These are phyloP conservation scores for Diplogasteroides magnus DNA, from an alignment of 1,140 invertebrate species.

Conservation along the genomic window DNA sequence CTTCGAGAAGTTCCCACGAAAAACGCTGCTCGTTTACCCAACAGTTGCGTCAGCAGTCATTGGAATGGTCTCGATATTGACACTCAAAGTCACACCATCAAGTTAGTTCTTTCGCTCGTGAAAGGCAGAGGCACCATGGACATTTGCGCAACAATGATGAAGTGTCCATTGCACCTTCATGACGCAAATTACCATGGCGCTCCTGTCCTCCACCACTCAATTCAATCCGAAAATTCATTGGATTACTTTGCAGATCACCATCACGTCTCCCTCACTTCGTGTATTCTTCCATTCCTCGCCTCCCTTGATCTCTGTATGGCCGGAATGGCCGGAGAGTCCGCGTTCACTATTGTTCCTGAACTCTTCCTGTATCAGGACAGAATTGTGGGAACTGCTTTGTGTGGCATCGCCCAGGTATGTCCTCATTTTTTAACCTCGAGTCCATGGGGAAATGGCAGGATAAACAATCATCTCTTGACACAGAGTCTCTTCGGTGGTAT, in stretches of 20 bases:
- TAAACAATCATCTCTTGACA: not conserved
- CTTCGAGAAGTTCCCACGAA: slow-evolving; percentile 22
- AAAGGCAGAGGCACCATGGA: too few relatives aligned
- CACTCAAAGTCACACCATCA: not conserved
- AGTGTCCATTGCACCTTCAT: too few relatives aligned
- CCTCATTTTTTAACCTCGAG: not conserved
- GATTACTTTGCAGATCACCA: not conserved
- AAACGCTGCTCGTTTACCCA: slow-evolving; percentile 22
- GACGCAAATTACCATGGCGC: too few relatives aligned
- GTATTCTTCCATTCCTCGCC: slow-evolving; percentile 18
- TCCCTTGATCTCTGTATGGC: slow-evolving; percentile 22
- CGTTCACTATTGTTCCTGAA: slow-evolving; percentile 26
- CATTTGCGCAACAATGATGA: too few relatives aligned
- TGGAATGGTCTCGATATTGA: slow-evolving; percentile 6
- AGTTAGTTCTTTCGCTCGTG: too few relatives aligned
- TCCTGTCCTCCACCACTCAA: too few relatives aligned
- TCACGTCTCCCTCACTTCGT: not conserved
- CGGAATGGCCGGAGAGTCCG: slow-evolving; percentile 24
- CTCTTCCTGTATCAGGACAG: slow-evolving; percentile 26
- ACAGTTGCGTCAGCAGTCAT: slow-evolving; percentile 16
- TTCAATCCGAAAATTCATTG: too few relatives aligned
- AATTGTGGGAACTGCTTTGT: slow-evolving; percentile 22
- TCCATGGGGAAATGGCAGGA: not conserved
- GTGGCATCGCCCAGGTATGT: slow-evolving; percentile 21
- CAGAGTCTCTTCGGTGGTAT: slow-evolving; percentile 23